These are phyloP conservation scores for Halesus radiatus DNA, from an alignment of 1,140 invertebrate species.

Conservation along the genomic window DNA sequence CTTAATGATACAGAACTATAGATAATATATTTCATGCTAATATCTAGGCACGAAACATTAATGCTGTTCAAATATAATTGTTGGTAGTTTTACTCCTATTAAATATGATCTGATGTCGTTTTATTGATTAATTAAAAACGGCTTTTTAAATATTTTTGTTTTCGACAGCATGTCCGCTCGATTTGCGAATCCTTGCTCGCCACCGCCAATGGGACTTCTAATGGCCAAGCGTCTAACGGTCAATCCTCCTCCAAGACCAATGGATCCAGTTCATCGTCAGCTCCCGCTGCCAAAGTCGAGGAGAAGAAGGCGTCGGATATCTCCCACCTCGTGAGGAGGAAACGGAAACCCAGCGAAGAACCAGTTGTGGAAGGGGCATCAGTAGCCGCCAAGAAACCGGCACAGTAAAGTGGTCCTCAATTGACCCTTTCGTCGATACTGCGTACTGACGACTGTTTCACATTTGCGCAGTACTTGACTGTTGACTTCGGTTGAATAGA, in stretches of 20 bases:
- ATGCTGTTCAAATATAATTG: too few species aligned
- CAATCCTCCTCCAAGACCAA: constrained; percentile 60
- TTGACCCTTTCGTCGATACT: too few species aligned
- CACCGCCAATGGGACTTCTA: not conserved
- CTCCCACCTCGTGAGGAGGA: constrained; percentile 81
- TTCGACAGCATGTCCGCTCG: constrained; percentile 63
- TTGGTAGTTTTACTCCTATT: too few species aligned
- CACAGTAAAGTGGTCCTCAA: constrained; percentile 25
- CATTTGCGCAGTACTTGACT: too few species aligned
- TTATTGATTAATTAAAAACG: too few species aligned
- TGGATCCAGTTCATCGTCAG: constrained; percentile 57
- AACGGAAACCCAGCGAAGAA: constrained; percentile 75
- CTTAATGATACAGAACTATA: too few species aligned
- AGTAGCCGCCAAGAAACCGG: constrained; percentile 69
- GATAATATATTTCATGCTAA: too few species aligned
- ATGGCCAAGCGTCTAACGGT: not conserved
- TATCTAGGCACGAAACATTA: too few species aligned
- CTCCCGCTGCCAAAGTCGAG: constrained; percentile 45
- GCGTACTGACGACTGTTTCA: too few species aligned
- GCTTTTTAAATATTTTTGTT: not conserved
- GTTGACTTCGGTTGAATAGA: too few species aligned
- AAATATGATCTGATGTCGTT: too few species aligned
- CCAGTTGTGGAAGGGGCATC: constrained; percentile 59
- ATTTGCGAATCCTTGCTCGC: constrained; percentile 61
- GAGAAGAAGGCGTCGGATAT: constrained; percentile 75